Conservation (phyloP, 2,888 invertebrate genomes). For the Zootermopsis nevadensis region DNA sequence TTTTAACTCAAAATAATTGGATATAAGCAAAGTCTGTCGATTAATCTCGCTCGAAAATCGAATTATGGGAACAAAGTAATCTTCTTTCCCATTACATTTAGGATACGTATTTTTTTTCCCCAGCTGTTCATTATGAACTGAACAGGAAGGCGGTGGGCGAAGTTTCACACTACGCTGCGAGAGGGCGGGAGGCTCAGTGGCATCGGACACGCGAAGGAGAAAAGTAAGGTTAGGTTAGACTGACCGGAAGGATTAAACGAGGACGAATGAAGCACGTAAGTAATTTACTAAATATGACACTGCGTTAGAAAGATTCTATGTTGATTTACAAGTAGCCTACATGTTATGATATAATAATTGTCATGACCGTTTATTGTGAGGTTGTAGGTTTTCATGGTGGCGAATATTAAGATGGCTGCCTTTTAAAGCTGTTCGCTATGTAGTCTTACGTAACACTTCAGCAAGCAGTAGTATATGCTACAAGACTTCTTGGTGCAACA, state of each 20-base stretch:
- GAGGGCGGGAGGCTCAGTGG: neutral
- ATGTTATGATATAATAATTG: no score
- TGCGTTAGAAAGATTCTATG: no score
- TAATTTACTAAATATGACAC: no score
- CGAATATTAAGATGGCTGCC: no score
- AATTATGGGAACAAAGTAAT: constrained; percentile 16
- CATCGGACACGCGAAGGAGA: neutral
- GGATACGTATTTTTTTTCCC: neutral
- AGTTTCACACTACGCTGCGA: neutral
- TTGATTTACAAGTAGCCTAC: no score
- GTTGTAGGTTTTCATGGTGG: no score
- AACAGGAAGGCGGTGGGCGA: neutral
- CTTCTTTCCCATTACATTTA: neutral
- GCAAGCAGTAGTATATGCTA: no score
- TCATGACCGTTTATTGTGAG: no score
- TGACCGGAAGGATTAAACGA: neutral
- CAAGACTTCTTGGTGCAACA: no score
- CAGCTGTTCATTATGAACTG: constrained; percentile 13
- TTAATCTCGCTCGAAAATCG: constrained; percentile 9
- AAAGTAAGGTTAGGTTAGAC: neutral
- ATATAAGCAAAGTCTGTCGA: neutral
- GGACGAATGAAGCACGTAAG: neutral
- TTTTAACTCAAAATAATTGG: neutral
- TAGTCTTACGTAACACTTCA: no score
- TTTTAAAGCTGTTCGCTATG: no score